Base-by-base conservation (phyloP, 2,797 vertebrate species). In the Gallinago nigripennis region DNA sequence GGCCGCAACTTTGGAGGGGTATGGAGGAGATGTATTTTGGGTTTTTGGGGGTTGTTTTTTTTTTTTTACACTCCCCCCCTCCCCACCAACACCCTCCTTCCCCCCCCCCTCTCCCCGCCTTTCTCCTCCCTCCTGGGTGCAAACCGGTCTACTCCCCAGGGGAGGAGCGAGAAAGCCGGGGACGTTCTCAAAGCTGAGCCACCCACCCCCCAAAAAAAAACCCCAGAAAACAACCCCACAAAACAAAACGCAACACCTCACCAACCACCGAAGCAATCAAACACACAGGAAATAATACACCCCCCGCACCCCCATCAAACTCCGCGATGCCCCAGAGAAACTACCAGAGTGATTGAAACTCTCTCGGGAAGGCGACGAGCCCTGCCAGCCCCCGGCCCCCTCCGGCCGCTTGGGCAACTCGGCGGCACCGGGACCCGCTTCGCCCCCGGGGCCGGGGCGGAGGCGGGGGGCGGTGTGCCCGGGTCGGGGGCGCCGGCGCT, bases 321-420 rank as follows among this genome's bases (percentile, higher is more conserved):
- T 91, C 94, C 69, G 76, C 63, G 84, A n/a, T 68, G 75, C 87
- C 87, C 94, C 95, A 54, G 73, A 91, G 65, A 90, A 96, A 97
- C 91, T 96, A 88, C 93, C 65, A 37, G 54, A 84, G 92, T 90
- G 90, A 71, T 78, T 30, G 48, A 72, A 84, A 87, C 92, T 94
- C 80, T 60, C 91, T 86, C 51, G 64, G 73, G 82, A 81, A 86
- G 83, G 48, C 53, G 73, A 76, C 23, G 45, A 54, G 82, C 88
- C 61, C 28, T 53, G 39, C 53, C 58, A 37, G 73, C 46, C 73
- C 85, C 77, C 30, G 19, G 18, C 64, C 56, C 65, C 68, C 78
- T 57, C 72, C 64, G 48, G 15, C 71, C 78, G 56, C 63, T 92
- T 56, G 60, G 68, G 64, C 75, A 90, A 93, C 88, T 89, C 91